Conservation (phyloP, 2,888 invertebrate species). For the Adelphocoris suturalis region DNA sequence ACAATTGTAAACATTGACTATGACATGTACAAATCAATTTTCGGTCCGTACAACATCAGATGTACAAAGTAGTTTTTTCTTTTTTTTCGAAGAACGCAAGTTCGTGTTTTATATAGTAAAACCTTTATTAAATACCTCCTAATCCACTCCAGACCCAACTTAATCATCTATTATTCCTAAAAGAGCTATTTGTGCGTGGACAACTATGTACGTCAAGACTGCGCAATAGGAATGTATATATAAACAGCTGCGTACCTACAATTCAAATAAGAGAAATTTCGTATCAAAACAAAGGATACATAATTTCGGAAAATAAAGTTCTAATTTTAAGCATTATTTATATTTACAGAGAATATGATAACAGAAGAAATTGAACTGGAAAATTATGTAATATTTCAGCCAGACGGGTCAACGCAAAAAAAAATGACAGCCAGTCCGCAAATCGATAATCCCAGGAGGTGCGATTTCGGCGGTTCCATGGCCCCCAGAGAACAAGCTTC, state of each 20-base stretch:
- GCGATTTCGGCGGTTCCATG: conserved; percentile 12
- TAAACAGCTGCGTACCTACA: background rate
- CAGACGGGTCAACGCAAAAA: background rate
- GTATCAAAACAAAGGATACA: background rate
- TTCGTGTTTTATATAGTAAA: no score
- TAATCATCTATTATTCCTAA: no score
- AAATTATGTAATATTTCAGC: background rate
- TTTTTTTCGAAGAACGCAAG: no score
- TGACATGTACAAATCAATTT: no score
- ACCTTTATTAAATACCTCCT: no score
- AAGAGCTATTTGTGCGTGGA: no score
- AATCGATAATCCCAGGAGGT: conserved; percentile 2
- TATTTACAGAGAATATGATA: background rate
- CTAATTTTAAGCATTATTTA: background rate
- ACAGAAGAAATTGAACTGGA: background rate
- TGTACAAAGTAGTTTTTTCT: no score
- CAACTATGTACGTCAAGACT: no score
- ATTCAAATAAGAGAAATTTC: background rate
- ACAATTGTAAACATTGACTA: no score
- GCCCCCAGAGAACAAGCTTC: background rate
- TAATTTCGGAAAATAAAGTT: background rate
- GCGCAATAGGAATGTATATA: no score
- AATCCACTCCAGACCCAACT: no score
- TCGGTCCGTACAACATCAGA: no score
- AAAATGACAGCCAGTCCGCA: conserved; percentile 23